phyloP scores from a whole-genome alignment of 2,888 invertebrate genomes.

The Caenorhabditis macrosperma region DNA sequence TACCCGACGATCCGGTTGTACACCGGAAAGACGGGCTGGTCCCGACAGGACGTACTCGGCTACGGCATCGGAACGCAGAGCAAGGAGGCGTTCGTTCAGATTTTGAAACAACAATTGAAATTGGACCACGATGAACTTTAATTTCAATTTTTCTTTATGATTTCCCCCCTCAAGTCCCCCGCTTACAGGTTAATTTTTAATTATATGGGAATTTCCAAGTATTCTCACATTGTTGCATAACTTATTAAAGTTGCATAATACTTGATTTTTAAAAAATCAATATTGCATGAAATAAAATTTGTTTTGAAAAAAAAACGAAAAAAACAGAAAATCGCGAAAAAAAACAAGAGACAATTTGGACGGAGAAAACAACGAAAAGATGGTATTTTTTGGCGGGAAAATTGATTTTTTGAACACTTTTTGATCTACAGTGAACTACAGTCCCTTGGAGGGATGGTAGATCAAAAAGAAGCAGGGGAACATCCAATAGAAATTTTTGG shows the following conservation, averaged over 20 bases:
- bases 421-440: too few species aligned
- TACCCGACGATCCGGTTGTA: conserved; percentile 85
- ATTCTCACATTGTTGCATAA: neutral
- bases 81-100: conserved; percentile 61
- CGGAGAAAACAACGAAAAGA: too few species aligned
- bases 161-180: neutral
- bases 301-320: too few species aligned
- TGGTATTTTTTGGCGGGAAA: too few species aligned
- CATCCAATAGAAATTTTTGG: neutral
- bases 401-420: too few species aligned
- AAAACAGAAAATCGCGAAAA: too few species aligned
- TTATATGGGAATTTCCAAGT: conserved; percentile 5
- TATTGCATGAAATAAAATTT: neutral
- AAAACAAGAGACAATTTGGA: too few species aligned
- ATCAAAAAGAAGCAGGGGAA: neutral
- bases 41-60: conserved; percentile 68
- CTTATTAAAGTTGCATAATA: neutral
- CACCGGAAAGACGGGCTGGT: conserved; percentile 67
- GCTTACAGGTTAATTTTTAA: conserved; percentile 2
- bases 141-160: conserved; percentile 1
- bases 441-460: too few species aligned
- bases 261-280: neutral
- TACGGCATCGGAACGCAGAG: conserved; percentile 67
- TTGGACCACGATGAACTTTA: conserved; percentile 68
- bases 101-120: conserved; percentile 60